These are phyloP conservation scores for Rhynchophorus ferrugineus DNA, from an alignment of 1,140 invertebrate species.

Conservation along the genomic window DNA sequence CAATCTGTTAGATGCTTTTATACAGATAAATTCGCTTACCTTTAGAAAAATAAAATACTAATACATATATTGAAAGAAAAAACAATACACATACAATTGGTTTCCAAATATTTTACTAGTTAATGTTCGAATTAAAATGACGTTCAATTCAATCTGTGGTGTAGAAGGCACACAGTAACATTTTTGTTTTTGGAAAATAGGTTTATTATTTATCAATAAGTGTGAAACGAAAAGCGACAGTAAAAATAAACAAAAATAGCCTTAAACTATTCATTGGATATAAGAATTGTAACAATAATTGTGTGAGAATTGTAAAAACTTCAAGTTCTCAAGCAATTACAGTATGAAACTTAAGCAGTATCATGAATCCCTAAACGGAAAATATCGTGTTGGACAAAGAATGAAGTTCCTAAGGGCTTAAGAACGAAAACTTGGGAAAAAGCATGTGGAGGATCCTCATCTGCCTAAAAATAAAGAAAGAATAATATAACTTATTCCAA, in stretches of 20 bases:
- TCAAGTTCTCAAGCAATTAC: neutral
- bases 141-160: too few species aligned
- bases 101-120: too few species aligned
- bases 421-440: constrained; percentile 86
- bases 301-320: neutral
- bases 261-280: neutral
- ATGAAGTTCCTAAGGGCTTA: constrained; percentile 73
- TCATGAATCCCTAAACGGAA: constrained; percentile 88
- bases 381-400: constrained; percentile 87
- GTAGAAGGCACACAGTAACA: too few species aligned
- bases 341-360: constrained; percentile 42
- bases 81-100: too few species aligned
- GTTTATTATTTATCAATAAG: neutral
- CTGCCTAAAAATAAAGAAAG: constrained; percentile 61
- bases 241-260: neutral
- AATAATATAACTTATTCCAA: neutral
- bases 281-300: neutral
- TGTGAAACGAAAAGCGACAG: neutral
- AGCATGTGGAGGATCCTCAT: constrained; percentile 86
- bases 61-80: too few species aligned
- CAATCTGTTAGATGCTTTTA: too few species aligned
- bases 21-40: too few species aligned
- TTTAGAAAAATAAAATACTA: too few species aligned
- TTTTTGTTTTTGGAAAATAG: constrained; percentile 5
- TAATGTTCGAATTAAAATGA: too few species aligned